phyloP scores from a whole-genome alignment of 2,113 vertebrate species.

The Cyphomyrus plagiostoma region DNA sequence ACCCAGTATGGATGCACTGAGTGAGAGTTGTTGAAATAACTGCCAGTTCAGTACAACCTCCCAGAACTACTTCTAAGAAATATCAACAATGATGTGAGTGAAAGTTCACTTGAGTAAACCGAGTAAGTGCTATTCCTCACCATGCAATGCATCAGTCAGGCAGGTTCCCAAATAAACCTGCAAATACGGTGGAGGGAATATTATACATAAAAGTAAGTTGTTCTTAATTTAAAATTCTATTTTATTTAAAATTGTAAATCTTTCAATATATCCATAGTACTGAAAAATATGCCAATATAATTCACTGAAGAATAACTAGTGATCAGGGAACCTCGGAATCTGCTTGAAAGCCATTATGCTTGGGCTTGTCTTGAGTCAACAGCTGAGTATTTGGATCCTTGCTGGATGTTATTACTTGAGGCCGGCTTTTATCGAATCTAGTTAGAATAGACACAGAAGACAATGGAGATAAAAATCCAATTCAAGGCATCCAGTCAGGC shows the following conservation, averaged over 20 bases:
- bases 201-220: not conserved
- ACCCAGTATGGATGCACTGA: not conserved
- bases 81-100: not conserved
- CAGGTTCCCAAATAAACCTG: not conserved
- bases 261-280: not conserved
- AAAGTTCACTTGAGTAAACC: not conserved
- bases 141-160: slow-evolving; percentile 1
- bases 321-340: not conserved
- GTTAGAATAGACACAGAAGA: not conserved
- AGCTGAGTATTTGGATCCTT: slow-evolving; percentile 22
- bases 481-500: not conserved
- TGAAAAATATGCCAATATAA: slow-evolving; percentile 8
- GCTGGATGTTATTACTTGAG: slow-evolving; percentile 20
- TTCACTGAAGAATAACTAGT: slow-evolving; percentile 2
- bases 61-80: not conserved
- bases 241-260: not conserved
- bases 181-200: not conserved
- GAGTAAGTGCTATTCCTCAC: not conserved
- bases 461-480: not conserved
- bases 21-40: not conserved
- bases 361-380: slow-evolving; percentile 7
- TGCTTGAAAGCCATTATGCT: slow-evolving; percentile 1
- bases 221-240: not conserved
- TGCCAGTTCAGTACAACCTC: not conserved
- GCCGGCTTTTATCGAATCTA: slow-evolving; percentile 13